These are phyloP conservation scores for Apodemus speciosus DNA, from an alignment of 2,113 vertebrate genomes.

Conservation along the genomic window DNA sequence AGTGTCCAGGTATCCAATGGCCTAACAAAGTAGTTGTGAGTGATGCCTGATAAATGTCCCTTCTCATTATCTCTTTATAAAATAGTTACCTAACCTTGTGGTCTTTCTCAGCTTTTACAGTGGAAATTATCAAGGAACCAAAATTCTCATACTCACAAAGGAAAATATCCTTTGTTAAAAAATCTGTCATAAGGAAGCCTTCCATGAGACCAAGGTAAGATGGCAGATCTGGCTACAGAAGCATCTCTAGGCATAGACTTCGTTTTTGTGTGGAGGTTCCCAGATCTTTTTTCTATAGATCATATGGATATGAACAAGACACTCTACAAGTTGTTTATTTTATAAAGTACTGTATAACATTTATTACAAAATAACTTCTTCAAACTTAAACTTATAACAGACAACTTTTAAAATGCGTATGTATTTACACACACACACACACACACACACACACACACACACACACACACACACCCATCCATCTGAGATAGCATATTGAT, in stretches of 20 bases:
- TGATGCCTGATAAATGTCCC: background rate
- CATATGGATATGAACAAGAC: background rate
- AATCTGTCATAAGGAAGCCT: background rate
- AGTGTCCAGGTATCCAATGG: background rate
- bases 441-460: background rate
- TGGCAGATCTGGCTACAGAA: background rate
- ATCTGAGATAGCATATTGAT: background rate
- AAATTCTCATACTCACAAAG: rapidly evolving
- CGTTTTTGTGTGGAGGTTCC: background rate
- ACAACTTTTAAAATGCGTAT: background rate
- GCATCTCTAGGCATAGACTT: background rate
- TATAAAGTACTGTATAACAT: background rate
- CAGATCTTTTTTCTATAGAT: background rate
- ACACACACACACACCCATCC: background rate
- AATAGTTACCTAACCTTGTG: background rate
- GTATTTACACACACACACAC: background rate
- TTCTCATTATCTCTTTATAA: slow-evolving; percentile 10
- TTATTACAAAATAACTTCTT: background rate
- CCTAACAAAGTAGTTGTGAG: background rate
- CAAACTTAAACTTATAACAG: background rate
- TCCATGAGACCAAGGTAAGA: slow-evolving; percentile 77
- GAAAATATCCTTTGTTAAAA: background rate
- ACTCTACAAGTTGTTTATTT: slow-evolving; percentile 26
- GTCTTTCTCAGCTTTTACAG: slow-evolving; percentile 7
- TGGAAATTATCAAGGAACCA: background rate